Conservation (phyloP, 2,797 vertebrate species). For the Valencia hispanica region DNA sequence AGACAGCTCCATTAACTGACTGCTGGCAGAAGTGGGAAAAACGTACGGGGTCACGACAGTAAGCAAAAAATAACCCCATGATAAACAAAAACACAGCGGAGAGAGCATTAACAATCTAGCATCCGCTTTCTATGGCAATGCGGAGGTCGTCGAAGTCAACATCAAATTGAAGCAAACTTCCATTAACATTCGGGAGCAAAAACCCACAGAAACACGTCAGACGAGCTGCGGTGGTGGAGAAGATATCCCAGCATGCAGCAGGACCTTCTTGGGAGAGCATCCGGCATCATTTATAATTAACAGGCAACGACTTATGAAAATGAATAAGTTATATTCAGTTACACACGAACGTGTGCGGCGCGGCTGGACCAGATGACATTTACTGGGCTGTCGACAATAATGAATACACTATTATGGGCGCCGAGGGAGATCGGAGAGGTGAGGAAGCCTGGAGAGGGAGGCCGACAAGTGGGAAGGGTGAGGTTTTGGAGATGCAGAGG, state of each 20-base stretch:
- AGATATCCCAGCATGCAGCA: constrained; percentile 60
- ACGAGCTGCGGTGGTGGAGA: constrained; percentile 15
- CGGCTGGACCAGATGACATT: constrained; percentile 69
- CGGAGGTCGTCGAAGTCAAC: background rate
- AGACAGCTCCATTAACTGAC: constrained; percentile 51
- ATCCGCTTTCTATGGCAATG: background rate
- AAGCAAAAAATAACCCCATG: background rate
- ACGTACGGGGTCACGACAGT: background rate
- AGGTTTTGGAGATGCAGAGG: constrained; percentile 10
- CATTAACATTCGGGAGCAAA: background rate
- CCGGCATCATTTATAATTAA: constrained; percentile 76
- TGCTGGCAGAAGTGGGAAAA: background rate
- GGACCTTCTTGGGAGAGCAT: constrained; percentile 58
- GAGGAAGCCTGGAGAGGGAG: background rate
- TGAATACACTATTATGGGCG: constrained; percentile 58
- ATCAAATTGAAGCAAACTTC: constrained; percentile 17
- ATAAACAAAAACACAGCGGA: background rate
- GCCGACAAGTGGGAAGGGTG: background rate
- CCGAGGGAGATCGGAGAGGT: constrained; percentile 21
- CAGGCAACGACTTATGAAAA: constrained; percentile 66
- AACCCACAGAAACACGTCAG: constrained; percentile 2
- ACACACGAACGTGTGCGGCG: constrained; percentile 43
- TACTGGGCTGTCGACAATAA: constrained; percentile 62
- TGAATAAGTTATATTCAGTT: constrained; percentile 76
- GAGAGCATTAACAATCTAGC: background rate